Conservation (phyloP, 1,140 invertebrate genomes). For the Melitaea cinxia region DNA sequence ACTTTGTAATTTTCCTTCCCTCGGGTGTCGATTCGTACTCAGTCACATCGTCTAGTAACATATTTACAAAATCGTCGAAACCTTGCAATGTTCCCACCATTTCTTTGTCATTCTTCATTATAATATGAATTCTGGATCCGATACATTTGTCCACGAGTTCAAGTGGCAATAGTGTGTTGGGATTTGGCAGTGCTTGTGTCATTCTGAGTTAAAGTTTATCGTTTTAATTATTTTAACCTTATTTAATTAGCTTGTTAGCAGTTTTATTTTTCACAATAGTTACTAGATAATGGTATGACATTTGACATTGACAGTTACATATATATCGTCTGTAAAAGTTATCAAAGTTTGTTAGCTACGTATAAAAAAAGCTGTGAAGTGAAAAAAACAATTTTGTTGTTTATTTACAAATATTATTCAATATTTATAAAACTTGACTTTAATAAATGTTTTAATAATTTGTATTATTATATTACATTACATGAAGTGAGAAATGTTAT, state of each 20-base stretch:
- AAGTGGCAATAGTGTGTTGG: constrained; percentile 73
- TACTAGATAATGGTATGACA: neutral
- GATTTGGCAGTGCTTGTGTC: constrained; percentile 70
- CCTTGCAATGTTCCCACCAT: constrained; percentile 98
- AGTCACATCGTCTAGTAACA: constrained; percentile 96
- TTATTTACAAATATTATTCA: neutral
- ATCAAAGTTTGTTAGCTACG: neutral
- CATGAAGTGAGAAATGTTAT: neutral
- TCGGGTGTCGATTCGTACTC: constrained; percentile 98
- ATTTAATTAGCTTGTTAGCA: neutral
- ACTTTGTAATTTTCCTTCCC: constrained; percentile 96
- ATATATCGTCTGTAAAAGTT: neutral
- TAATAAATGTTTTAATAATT: too few species aligned
- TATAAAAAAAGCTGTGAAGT: neutral
- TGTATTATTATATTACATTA: neutral
- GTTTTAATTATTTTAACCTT: neutral
- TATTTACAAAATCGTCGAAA: constrained; percentile 99
- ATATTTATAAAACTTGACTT: too few species aligned
- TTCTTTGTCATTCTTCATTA: constrained; percentile 99
- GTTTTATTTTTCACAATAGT: neutral
- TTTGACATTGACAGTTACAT: constrained; percentile 9
- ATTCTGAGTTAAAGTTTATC: constrained; percentile 29
- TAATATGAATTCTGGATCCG: constrained; percentile 98
- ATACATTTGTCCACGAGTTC: constrained; percentile 99
- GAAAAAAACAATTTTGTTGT: neutral